A percentile compares a stretch with the other conserved stretches of the same genome.
phyloP scores from a whole-genome alignment of 2,797 vertebrate genomes.

The Halcyon badia region DNA sequence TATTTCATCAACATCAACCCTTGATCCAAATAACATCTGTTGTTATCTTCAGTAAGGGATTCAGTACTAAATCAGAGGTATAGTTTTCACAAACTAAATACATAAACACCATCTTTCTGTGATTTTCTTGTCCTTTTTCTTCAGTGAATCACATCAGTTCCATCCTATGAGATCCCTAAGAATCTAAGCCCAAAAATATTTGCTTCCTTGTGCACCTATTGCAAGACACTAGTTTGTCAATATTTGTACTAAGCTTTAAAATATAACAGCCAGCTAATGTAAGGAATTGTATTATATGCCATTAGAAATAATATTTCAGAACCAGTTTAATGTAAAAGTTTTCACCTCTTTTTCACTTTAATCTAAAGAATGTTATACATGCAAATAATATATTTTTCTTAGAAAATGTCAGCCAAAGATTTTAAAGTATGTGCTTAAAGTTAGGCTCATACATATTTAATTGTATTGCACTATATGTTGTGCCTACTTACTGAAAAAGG shows the following conservation, averaged over 20 bases:
- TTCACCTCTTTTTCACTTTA: neutral
- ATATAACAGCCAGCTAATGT: neutral
- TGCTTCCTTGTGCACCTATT: neutral
- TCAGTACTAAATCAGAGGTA: neutral
- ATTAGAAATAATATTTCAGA: neutral
- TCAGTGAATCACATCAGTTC: neutral
- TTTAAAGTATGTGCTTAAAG: neutral
- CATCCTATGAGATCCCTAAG: neutral
- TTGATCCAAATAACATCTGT: neutral
- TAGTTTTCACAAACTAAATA: neutral
- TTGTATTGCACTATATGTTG: neutral
- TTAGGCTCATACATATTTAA: slow-evolving; percentile 27
- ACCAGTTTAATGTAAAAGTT: neutral
- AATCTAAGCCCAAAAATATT: neutral
- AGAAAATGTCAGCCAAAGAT: neutral
- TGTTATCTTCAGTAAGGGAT: neutral
- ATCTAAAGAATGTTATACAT: neutral
- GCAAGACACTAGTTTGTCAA: neutral
- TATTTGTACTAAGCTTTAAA: neutral
- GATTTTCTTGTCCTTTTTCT: neutral
- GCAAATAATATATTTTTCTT: neutral
- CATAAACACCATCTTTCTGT: neutral
- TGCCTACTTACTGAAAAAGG: neutral
- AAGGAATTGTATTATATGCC: neutral
- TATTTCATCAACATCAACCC: neutral